Evolutionary conservation across 92 coral and sea anemone genomes (phyloP), one percentile per base, ranked within the genome.

Genomic region (Palythoa grandiflora): DNA sequence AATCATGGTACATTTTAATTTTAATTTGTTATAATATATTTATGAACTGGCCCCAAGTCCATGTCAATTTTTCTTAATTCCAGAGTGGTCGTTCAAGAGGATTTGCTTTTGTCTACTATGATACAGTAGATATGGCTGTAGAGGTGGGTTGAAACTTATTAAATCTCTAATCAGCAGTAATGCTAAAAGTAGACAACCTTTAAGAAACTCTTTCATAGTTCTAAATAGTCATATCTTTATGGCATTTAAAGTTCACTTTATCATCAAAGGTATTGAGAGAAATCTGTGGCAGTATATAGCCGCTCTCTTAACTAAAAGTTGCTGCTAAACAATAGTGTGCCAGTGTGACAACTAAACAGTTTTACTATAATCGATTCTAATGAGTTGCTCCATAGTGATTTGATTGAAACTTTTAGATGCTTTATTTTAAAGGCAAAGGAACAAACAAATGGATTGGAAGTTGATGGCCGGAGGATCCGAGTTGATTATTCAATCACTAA

Each of bases 21-120:
- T 28, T 28, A 28, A 28, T 28, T 28, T 28, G 28, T 28, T 28
- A 28, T 28, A 28, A 28, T 28, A 0, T 28, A 28, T 28, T 28
- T 60, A 6, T 63, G 21, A 17, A 4, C 9, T 63, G 19, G 4
- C 21, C 70, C 6, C 17, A 17, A 16, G 10, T 63, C 28, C 17
- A 3, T 19, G 20, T 16, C 70, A 63, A 63, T 17, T 21, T 63
- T 9, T 63, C 6, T 9, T 73, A 73, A 50, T 59, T 92, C 20
- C 83, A 95, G 98, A 95, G 96, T 92, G 99, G 99, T 11, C 96
- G 99, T 13, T 97, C 99, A 61, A 95, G 99, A 91, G 99, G 99
- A 50, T 97, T 97, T 93, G 98, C 98, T 73, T 97, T 97, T 91
- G 99, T 96, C n/a, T 97, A 97, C 80, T 97, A 93, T 78, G 98